Evolutionary conservation across 2,888 invertebrate species (phyloP).

Genomic region (Epirrhoe tristata): DNA sequence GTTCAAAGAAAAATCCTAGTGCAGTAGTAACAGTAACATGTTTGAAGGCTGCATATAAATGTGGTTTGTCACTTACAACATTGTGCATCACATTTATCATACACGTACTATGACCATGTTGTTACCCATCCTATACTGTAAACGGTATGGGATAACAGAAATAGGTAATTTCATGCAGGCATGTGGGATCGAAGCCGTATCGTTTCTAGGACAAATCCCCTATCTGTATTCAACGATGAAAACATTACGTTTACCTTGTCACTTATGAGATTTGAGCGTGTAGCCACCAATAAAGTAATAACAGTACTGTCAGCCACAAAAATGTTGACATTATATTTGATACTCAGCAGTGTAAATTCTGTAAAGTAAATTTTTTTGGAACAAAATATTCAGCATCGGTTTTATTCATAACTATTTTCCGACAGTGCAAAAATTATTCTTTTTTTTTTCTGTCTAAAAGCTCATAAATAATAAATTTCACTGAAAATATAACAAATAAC

Average conservation of each 20-base stretch:
- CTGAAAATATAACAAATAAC: too few relatives aligned
- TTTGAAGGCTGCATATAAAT: too few relatives aligned
- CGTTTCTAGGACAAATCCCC: constrained; percentile 14
- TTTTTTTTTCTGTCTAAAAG: too few relatives aligned
- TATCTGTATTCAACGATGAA: constrained; percentile 12
- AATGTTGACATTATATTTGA: background rate
- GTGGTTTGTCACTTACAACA: background rate
- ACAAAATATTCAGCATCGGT: background rate
- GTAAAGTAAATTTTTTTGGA: background rate
- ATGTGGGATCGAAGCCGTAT: constrained; percentile 7
- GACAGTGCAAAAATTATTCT: too few relatives aligned
- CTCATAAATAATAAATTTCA: too few relatives aligned
- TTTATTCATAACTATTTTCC: too few relatives aligned
- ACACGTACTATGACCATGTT: background rate
- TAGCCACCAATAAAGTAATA: background rate
- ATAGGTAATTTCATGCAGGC: background rate
- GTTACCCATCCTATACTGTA: background rate
- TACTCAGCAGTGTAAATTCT: background rate
- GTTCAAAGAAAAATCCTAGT: too few relatives aligned
- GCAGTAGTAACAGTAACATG: too few relatives aligned
- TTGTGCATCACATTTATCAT: background rate
- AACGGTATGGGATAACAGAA: background rate
- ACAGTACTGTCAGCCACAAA: background rate
- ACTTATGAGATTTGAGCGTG: constrained; percentile 7
- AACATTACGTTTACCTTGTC: constrained; percentile 9